phyloP scores from a whole-genome alignment of 92 coral and sea anemone species.

The Plumapathes pennacea region DNA sequence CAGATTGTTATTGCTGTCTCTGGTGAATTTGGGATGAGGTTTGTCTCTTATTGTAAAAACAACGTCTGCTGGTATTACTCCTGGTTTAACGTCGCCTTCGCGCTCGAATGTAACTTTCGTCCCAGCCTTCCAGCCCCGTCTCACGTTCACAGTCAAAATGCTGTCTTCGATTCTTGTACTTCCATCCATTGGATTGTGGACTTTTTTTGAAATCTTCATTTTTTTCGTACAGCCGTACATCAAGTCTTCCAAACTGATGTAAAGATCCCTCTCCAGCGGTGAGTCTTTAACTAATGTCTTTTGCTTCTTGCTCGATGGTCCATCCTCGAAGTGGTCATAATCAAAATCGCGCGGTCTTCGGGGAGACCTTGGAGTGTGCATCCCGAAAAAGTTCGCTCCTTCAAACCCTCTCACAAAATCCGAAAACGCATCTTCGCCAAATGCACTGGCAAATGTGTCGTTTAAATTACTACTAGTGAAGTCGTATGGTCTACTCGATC shows the following conservation, averaged over 20 bases:
- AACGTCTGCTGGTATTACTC: constrained; percentile 89
- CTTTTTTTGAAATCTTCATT: constrained; percentile 85
- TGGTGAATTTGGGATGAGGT: constrained; percentile 63
- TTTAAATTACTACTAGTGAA: constrained; percentile 70
- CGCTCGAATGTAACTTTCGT: constrained; percentile 74
- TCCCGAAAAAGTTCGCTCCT: constrained; percentile 59
- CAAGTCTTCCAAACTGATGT: constrained; percentile 79
- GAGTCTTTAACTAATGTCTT: constrained; percentile 85
- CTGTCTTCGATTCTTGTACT: constrained; percentile 69
- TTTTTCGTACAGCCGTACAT: constrained; percentile 77
- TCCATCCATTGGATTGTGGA: constrained; percentile 60
- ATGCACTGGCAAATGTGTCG: constrained; percentile 69
- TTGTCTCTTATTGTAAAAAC: constrained; percentile 80
- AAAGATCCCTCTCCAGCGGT: constrained; percentile 80
- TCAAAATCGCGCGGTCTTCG: constrained; percentile 7
- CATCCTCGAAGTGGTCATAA: constrained; percentile 17
- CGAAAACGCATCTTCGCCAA: constrained; percentile 79
- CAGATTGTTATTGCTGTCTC: constrained; percentile 83
- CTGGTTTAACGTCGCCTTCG: constrained; percentile 90
- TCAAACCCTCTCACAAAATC: constrained; percentile 81
- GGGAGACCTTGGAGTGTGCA: constrained; percentile 7
- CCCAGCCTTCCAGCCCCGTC: constrained; percentile 93
- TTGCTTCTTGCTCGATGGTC: constrained; percentile 55
- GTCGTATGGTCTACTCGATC: constrained; percentile 51
- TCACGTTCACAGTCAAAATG: constrained; percentile 78